These are phyloP conservation scores for Neoscelio sp. DNA, from an alignment of 2,888 invertebrate species.

Conservation along the genomic window DNA sequence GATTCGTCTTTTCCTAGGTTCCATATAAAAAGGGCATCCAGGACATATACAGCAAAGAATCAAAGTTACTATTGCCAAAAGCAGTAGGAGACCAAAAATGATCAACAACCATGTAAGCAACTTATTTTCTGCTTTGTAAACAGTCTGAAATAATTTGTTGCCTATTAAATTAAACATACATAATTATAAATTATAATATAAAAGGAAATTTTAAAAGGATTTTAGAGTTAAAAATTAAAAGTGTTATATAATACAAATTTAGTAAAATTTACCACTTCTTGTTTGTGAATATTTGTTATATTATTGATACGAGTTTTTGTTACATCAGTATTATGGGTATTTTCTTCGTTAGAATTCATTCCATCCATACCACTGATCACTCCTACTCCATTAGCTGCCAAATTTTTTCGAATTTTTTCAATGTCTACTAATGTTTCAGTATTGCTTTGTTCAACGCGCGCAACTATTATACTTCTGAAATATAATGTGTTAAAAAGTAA, in stretches of 20 bases:
- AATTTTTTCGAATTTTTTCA: slow-evolving; percentile 78
- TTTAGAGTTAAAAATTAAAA: not conserved
- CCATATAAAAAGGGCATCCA: slow-evolving; percentile 92
- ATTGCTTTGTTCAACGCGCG: slow-evolving; percentile 79
- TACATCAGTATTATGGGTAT: slow-evolving; percentile 16
- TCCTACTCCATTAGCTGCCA: slow-evolving; percentile 80
- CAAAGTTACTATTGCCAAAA: slow-evolving; percentile 88
- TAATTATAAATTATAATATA: not conserved
- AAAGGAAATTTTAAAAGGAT: no score
- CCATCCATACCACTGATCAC: slow-evolving; percentile 76
- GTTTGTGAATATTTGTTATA: slow-evolving; percentile 68
- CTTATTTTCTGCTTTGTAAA: slow-evolving; percentile 90
- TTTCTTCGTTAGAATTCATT: slow-evolving; percentile 25
- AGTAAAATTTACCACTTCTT: slow-evolving; percentile 74
- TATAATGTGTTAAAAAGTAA: slow-evolving; percentile 1
- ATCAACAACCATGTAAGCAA: slow-evolving; percentile 91
- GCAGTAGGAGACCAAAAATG: slow-evolving; percentile 89
- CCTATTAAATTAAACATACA: not conserved
- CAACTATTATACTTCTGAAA: slow-evolving; percentile 80
- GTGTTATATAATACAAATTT: not conserved
- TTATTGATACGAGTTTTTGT: slow-evolving; percentile 48
- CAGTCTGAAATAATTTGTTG: slow-evolving; percentile 88
- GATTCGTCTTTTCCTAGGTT: slow-evolving; percentile 85
- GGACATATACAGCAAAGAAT: slow-evolving; percentile 93
- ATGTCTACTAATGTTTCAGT: slow-evolving; percentile 80